Percentiles rank a stretch among this genome's conserved stretches.
phyloP scores from a whole-genome alignment of 2,797 vertebrate species.

The Pseudochirops cupreus region DNA sequence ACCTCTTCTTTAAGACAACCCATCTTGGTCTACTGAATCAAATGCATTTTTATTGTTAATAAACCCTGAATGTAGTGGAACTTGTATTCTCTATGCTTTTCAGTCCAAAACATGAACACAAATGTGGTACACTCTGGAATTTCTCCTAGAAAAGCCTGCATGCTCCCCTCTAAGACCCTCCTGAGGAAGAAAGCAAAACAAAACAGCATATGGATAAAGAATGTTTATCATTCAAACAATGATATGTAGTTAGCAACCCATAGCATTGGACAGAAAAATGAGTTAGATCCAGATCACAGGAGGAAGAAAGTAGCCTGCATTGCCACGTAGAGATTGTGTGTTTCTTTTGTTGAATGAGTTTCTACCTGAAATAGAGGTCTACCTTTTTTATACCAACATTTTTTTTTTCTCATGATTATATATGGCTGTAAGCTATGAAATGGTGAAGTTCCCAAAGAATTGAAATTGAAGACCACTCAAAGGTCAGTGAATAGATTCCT shows the following conservation, averaged over 20 bases:
- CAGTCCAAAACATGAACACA: neutral
- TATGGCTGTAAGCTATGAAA: neutral
- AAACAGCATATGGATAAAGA: neutral
- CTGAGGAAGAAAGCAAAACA: neutral
- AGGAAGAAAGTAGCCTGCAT: neutral
- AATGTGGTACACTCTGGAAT: neutral
- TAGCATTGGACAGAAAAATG: neutral
- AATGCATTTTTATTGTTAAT: neutral
- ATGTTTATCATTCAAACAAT: neutral
- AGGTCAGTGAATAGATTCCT: neutral
- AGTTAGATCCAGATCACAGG: neutral
- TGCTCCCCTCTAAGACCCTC: neutral
- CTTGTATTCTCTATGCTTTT: neutral
- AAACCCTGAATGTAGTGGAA: neutral
- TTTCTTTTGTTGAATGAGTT: neutral
- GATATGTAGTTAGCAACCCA: neutral
- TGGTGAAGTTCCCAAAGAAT: neutral
- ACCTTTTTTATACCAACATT: neutral
- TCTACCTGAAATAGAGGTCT: neutral
- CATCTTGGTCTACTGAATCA: neutral
- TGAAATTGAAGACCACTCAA: neutral
- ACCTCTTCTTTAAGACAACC: too few species aligned
- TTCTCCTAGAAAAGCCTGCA: neutral
- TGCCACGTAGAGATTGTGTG: neutral
- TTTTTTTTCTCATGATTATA: neutral